Conservation (phyloP, 2,797 vertebrate genomes). For the Lagocephalus sceleratus region DNA sequence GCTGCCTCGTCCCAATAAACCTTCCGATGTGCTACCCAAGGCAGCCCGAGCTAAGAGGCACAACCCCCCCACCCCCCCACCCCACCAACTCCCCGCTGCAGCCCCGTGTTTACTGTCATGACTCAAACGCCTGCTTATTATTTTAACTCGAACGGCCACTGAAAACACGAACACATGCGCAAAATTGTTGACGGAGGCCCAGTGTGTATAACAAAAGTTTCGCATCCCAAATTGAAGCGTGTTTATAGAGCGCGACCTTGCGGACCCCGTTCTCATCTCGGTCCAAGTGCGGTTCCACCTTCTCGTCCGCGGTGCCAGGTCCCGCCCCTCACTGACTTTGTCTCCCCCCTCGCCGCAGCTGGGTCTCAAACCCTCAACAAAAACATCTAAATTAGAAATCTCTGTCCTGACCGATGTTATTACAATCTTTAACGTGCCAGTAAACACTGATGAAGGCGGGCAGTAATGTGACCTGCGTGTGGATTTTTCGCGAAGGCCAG, state of each 20-base stretch:
- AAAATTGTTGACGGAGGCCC: constrained; percentile 61
- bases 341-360: constrained; percentile 53
- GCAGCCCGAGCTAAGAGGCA: no score
- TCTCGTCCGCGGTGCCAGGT: constrained; percentile 56
- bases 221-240: constrained; percentile 63
- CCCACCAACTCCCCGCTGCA: constrained; percentile 7
- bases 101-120: constrained; percentile 60
- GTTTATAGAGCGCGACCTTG: constrained; percentile 69
- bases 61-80: no score
- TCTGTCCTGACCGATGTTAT: constrained; percentile 75
- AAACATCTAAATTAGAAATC: constrained; percentile 69
- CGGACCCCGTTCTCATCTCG: constrained; percentile 58
- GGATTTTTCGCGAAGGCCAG: constrained; percentile 58
- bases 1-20: no score
- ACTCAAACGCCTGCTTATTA: constrained; percentile 64
- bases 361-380: constrained; percentile 50
- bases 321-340: constrained; percentile 54
- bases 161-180: constrained; percentile 62
- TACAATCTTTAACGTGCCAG: constrained; percentile 76
- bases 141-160: constrained; percentile 65
- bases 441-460: constrained; percentile 78
- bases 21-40: no score
- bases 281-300: constrained; percentile 68
- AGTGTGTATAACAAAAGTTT: constrained; percentile 64
- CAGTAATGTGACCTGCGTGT: constrained; percentile 75